Evolutionary conservation across 2,888 invertebrate species (phyloP), one percentile per base, ranked within the genome.

Genomic region (Lasioglossum calceatum): DNA sequence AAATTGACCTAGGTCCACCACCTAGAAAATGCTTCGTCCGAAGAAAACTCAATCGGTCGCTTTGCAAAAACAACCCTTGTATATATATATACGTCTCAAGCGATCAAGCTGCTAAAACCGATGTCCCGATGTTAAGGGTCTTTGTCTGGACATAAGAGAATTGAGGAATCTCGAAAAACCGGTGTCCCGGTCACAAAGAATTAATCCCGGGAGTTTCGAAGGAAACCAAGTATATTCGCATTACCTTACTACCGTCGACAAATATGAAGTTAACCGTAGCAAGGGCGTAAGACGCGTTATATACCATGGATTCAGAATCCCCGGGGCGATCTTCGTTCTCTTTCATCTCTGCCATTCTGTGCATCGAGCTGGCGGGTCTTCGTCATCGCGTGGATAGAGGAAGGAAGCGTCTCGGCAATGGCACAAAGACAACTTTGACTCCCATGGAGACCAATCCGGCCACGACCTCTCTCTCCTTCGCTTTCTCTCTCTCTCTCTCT

Each of bases 361-460:
- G 32, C 64, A 32, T 85, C 77, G 87, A 85, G 75, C 81, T 64
- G 81, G 39, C 75, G 77, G 32, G 27, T 71, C 47, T 79, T 54
- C 74, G 75, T 64, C 78, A 73, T 42, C 74, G 75, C 39, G 81
- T 44, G 74, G 83, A 86, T 82, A 80, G 74, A 70, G 81, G 70
- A 42, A 88, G 88, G 79, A 82, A 81, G 71, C 79, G 67, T 64
- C 70, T 61, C 77, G 75, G 58, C 78, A 73, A 67, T 80, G 79
- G 86, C 71, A 87, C 84, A 86, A 84, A 90, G 88, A 82, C 78
- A 75, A 79, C 85, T 89, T 83, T 83, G 81, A 64, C 84, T 81
- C 73, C 72, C 76, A 44, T 72, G 44, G n/a, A 77, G 77, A 76
- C 67, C 70, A 47, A 70, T 47, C 72, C 44, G 16, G 5, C 2